Evolutionary conservation across 2,113 vertebrate genomes (phyloP), one percentile per base, ranked within the genome.

Genomic region (Megaptera novaeangliae): DNA sequence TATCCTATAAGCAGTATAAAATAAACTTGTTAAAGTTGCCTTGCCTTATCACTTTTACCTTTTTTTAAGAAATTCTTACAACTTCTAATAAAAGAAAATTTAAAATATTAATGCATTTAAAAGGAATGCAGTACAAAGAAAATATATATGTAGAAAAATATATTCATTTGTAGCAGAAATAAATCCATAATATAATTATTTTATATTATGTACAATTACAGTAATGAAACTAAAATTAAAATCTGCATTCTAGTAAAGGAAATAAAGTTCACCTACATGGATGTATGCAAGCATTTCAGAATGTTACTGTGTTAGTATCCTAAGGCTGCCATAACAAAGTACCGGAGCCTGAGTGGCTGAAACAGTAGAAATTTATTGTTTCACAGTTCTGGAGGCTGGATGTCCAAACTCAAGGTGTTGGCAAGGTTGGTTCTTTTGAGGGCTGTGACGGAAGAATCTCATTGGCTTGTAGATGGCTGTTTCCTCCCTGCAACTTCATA

Each of bases 151-250:
- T 49, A 72, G 5, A 41, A 82, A 86, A 83, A 66, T 41, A 41
- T 29, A 55, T 77, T 68, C 29, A 88, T 31, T 77, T 89, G 29
- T 31, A 87, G 39, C n/a, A 86, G 34, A 88, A 88, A 71, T 71
- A 63, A 71, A 68, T 59, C 9, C 49, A 13, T 63, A 72, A 72
- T 86, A 63, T 14, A 84, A 78, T 66, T 72, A 17, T 1, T 66
- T 72, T 92, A 52, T 15, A 57, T 91, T 88, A 57, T 69, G 68
- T 80, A 18, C 9, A 80, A 46, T 84, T 77, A 57, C 15, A 77
- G 75, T 41, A 93, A 29, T 55, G 15, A 55, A 80, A 85, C 6
- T 34, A 90, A 89, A 92, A 85, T 36, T 46, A 83, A 87, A 91
- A 29, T 57, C 29, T 87, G 0, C 7, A 80, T 55, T 80, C 13